Percentiles rank a stretch among this genome's conserved stretches.
Conservation (phyloP, 1,140 invertebrate species). For the Venturia canescens region DNA sequence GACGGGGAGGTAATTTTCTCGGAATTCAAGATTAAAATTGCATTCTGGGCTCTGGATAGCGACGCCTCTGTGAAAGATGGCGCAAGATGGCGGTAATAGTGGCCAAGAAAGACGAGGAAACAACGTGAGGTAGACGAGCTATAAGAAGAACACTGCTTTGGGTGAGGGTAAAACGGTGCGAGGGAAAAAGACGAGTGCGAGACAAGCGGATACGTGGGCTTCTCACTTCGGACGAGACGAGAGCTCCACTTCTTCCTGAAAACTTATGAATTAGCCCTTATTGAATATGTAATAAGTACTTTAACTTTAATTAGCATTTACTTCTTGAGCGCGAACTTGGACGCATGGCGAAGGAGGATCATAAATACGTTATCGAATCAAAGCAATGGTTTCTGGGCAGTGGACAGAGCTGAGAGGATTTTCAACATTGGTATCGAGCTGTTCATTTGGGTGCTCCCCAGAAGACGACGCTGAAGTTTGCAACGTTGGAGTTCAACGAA, state of each 20-base stretch:
- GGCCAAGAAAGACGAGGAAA: conserved; percentile 32
- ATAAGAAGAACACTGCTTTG: not conserved
- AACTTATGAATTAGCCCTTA: not conserved
- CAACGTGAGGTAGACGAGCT: conserved; percentile 27
- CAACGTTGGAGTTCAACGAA: too few relatives aligned
- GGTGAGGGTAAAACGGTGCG: conserved; percentile 1
- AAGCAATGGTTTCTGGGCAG: not conserved
- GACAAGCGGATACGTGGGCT: not conserved
- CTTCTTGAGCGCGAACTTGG: not conserved
- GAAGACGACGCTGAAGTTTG: too few relatives aligned
- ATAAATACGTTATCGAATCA: not conserved
- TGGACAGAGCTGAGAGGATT: not conserved
- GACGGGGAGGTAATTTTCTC: conserved; percentile 76
- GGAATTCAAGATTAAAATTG: conserved; percentile 78
- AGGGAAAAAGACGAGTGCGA: not conserved
- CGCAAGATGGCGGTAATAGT: conserved; percentile 42
- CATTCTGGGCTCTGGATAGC: conserved; percentile 63
- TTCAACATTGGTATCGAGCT: not conserved
- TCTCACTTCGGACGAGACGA: not conserved
- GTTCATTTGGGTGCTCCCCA: too few relatives aligned
- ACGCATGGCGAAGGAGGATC: too few relatives aligned
- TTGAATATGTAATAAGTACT: conserved; percentile 3
- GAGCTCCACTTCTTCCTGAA: not conserved
- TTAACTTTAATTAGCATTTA: not conserved
- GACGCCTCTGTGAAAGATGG: conserved; percentile 63